Percentiles rank a stretch among this genome's conserved stretches.
These are phyloP conservation scores for Climacteris rufus DNA, from an alignment of 2,113 vertebrate species.

Conservation along the genomic window DNA sequence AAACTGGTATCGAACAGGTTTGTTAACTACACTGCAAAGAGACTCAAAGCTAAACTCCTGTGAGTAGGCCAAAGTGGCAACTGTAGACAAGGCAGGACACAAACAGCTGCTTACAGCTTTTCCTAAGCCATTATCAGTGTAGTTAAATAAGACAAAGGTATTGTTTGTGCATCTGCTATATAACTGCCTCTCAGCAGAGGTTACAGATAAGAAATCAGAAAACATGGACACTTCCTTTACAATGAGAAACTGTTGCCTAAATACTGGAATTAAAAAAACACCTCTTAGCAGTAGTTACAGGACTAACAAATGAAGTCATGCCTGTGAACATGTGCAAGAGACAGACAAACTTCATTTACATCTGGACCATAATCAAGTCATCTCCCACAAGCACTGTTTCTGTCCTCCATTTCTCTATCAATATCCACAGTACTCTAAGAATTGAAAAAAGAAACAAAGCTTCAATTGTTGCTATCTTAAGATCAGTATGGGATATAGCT, in stretches of 20 bases:
- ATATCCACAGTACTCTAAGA: not conserved
- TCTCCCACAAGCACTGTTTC: not conserved
- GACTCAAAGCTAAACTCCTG: not conserved
- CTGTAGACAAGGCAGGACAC: not conserved
- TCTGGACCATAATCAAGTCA: not conserved
- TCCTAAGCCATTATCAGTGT: not conserved
- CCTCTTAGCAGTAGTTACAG: not conserved
- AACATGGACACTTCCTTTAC: not conserved
- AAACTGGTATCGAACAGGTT: not conserved
- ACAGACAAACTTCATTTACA: not conserved
- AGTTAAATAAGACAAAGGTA: not conserved
- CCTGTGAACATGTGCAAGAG: not conserved
- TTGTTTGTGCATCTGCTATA: not conserved
- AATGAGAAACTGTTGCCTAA: not conserved
- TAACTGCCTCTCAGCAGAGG: not conserved
- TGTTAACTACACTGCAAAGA: not conserved
- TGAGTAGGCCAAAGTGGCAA: not conserved
- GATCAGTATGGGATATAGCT: not conserved
- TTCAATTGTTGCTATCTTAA: not conserved
- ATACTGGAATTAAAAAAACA: not conserved
- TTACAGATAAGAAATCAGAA: not conserved
- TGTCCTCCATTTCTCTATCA: not conserved
- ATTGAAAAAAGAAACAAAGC: not conserved
- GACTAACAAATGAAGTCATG: not conserved
- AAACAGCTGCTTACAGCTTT: not conserved